These are phyloP conservation scores for Nomada lathburiana DNA, from an alignment of 2,888 invertebrate species.

Conservation along the genomic window DNA sequence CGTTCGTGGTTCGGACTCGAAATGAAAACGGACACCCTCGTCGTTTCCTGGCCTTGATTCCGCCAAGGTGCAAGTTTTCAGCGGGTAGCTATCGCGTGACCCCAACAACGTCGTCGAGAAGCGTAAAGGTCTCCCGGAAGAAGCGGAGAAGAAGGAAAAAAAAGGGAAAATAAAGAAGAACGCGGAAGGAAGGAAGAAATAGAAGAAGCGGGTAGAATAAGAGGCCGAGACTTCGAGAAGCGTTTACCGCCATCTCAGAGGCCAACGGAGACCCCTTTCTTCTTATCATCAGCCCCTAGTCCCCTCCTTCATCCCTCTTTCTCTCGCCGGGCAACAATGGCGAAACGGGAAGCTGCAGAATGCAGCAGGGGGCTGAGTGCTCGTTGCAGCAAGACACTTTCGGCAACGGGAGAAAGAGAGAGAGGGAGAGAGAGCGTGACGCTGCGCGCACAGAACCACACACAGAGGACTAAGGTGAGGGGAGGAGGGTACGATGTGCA, in stretches of 20 bases:
- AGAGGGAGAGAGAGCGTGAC: constrained; percentile 19
- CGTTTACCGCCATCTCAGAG: constrained; percentile 63
- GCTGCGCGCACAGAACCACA: not conserved
- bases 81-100: not conserved
- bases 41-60: not conserved
- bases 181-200: constrained; percentile 35
- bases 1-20: no score
- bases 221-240: constrained; percentile 57
- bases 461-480: not conserved
- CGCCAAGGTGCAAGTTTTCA: not conserved
- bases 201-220: not conserved
- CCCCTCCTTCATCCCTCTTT: constrained; percentile 24
- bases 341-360: constrained; percentile 66
- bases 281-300: constrained; percentile 29
- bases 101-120: not conserved
- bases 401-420: constrained; percentile 23
- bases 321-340: constrained; percentile 67
- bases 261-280: constrained; percentile 48
- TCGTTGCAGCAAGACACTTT: constrained; percentile 72
- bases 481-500: constrained; percentile 20
- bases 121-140: not conserved
- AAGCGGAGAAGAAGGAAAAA: not conserved
- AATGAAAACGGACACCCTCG: no score
- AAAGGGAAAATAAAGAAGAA: constrained; percentile 3
- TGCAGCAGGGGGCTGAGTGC: constrained; percentile 65